A percentile compares a stretch with the other conserved stretches of the same genome.
Conservation (phyloP, 2,113 vertebrate species). For the Poecilia latipinna region DNA sequence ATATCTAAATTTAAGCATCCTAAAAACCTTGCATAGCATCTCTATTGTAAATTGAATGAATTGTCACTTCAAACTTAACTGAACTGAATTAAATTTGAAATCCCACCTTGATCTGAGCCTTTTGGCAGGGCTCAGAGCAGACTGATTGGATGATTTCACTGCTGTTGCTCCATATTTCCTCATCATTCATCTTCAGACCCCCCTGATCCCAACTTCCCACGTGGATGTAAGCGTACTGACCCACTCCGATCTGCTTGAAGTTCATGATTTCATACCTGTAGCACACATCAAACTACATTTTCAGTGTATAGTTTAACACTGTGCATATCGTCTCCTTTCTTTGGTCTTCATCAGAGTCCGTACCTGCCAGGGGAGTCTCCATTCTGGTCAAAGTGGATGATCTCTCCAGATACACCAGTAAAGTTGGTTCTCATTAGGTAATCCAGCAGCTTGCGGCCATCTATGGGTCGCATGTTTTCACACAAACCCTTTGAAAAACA, state of each 20-base stretch:
- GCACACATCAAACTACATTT: not conserved
- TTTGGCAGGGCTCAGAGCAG: conserved; percentile 95
- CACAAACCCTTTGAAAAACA: conserved; percentile 84
- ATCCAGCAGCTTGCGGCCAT: conserved; percentile 92
- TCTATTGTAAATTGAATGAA: not conserved
- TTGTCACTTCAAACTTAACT: not conserved
- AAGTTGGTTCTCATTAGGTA: conserved; percentile 98
- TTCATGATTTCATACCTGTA: conserved; percentile 99
- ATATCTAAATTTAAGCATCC: not conserved
- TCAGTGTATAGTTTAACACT: not conserved
- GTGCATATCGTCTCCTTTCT: not conserved
- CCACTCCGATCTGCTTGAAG: conserved; percentile 92
- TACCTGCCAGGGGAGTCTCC: conserved; percentile 98
- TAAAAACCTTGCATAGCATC: not conserved
- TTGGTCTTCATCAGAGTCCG: not conserved
- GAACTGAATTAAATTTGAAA: not conserved
- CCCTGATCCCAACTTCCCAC: conserved; percentile 98
- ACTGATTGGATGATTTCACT: conserved; percentile 90
- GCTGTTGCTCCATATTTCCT: conserved; percentile 94
- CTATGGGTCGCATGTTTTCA: conserved; percentile 92
- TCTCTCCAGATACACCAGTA: conserved; percentile 92
- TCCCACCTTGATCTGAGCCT: conserved; percentile 96
- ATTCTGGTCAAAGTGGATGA: conserved; percentile 93
- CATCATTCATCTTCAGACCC: conserved; percentile 95
- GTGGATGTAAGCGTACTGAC: conserved; percentile 94